Base-by-base conservation (phyloP, 2,888 invertebrate species). In the Diachrysia chrysitis region DNA sequence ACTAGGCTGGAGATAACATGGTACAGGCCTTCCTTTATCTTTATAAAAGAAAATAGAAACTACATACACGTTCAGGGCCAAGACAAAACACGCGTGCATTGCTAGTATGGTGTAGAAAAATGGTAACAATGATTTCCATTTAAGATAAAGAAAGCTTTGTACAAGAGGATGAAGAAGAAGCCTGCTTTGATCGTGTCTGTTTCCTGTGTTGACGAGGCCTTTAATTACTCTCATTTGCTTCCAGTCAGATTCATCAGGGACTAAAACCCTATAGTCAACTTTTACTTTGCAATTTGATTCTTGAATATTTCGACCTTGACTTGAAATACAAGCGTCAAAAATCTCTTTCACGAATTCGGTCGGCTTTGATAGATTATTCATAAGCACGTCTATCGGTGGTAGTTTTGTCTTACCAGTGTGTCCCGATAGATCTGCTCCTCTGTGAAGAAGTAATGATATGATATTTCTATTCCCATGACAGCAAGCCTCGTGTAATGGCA, bases 131-230 rank as follows among this genome's bases (percentile, higher is more conserved):
- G 91, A 92, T 56, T 89, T 90, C 96, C 96, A 96, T 85, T 96
- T 96, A 1, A 95, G 81, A 74, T 89, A 91, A 0, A 96, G 84
- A 76, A 96, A 96, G 67, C 95, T 95, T 83, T 96, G 95, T 1
- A 96, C 85, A 25, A 96, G 79, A 0, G 96, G 96, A 83, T 96
- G 96, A 0, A 95, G 87, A 0, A 96, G 87, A 3, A 96, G 79
- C 25, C 87, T 88, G 17, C 89, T 90, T 64, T 95, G 92, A 3
- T 90, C 88, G 69, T 78, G 66, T 68, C 92, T 87, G 56, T 93
- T 93, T 1, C 93, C 93, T 32, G 93, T 92, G 66, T 94, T 89
- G 4, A 95, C 78, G 1, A 96, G 79, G 2, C 94, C 92, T 66
- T 93, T 91, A 14, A 95, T 86, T 0, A 95, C 94, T 69, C 90